These are phyloP conservation scores for Diprion similis DNA, from an alignment of 1,140 invertebrate species.

Conservation along the genomic window DNA sequence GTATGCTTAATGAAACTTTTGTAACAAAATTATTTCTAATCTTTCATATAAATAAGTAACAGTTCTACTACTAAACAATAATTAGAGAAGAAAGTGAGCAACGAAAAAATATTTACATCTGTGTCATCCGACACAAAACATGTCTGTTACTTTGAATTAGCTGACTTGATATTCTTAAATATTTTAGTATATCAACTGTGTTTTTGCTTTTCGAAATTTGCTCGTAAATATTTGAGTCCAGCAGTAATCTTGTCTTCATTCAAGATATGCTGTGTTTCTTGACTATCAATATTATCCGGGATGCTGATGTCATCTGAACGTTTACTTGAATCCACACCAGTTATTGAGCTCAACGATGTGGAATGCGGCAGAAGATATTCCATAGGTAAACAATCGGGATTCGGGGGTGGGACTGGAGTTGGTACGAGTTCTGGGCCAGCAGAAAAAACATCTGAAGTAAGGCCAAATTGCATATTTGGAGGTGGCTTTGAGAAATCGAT, in stretches of 20 bases:
- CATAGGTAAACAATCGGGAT: background rate
- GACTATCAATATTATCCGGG: constrained; percentile 64
- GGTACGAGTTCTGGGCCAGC: background rate
- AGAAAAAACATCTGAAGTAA: constrained; percentile 10
- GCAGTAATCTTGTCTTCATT: constrained; percentile 70
- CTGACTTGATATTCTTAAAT: background rate
- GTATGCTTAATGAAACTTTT: too few relatives aligned
- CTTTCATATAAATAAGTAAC: too few relatives aligned
- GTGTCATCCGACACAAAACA: too few relatives aligned
- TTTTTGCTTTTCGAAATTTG: constrained; percentile 65
- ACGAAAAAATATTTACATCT: too few relatives aligned
- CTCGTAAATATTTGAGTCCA: constrained; percentile 71
- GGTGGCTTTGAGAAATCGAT: constrained; percentile 15
- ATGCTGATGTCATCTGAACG: constrained; percentile 62
- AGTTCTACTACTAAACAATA: background rate
- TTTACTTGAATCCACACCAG: constrained; percentile 15
- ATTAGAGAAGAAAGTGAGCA: background rate
- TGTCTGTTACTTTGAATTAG: background rate
- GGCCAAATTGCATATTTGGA: background rate
- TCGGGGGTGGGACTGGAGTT: background rate
- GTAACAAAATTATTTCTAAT: too few relatives aligned
- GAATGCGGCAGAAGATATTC: background rate
- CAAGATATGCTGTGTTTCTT: constrained; percentile 24
- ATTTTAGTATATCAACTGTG: constrained; percentile 19
- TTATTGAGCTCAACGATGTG: background rate